Percentiles rank a stretch among this genome's conserved stretches.
These are phyloP conservation scores for Heteronetta atricapilla DNA, from an alignment of 2,113 vertebrate genomes.

Conservation along the genomic window DNA sequence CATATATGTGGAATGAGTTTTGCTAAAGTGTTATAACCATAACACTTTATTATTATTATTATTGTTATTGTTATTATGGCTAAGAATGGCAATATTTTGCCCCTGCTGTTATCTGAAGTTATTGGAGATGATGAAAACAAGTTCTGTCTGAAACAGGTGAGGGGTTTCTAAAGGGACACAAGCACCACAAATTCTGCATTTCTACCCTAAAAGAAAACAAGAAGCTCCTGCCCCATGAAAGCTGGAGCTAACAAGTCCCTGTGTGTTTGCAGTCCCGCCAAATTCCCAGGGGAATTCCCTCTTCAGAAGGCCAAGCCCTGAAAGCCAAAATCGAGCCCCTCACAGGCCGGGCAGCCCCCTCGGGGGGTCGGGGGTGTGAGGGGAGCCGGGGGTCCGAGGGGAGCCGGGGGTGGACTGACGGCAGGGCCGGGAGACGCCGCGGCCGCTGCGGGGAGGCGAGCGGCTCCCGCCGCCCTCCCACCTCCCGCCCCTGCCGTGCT, in stretches of 20 bases:
- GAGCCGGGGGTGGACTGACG: neutral
- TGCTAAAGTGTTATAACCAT: neutral
- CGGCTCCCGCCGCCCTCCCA: neutral
- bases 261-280: accelerated
- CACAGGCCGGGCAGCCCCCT: too few species aligned
- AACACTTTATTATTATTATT: neutral
- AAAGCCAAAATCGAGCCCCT: too few species aligned
- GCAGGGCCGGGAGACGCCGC: neutral
- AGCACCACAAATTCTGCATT: neutral
- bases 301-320: neutral
- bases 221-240: accelerated
- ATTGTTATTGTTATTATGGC: neutral
- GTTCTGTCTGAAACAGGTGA: neutral
- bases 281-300: accelerated
- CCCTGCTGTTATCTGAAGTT: neutral
- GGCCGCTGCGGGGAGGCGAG: neutral
- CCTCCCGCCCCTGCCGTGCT: neutral
- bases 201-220: accelerated
- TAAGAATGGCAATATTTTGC: neutral
- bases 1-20: neutral
- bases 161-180: accelerated
- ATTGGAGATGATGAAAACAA: neutral
- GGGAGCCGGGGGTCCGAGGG: neutral
- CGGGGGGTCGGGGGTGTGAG: neutral
- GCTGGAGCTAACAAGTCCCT: accelerated